Evolutionary conservation across 2,888 invertebrate genomes (phyloP).

Genomic region (Chrysotoxum bicinctum): DNA sequence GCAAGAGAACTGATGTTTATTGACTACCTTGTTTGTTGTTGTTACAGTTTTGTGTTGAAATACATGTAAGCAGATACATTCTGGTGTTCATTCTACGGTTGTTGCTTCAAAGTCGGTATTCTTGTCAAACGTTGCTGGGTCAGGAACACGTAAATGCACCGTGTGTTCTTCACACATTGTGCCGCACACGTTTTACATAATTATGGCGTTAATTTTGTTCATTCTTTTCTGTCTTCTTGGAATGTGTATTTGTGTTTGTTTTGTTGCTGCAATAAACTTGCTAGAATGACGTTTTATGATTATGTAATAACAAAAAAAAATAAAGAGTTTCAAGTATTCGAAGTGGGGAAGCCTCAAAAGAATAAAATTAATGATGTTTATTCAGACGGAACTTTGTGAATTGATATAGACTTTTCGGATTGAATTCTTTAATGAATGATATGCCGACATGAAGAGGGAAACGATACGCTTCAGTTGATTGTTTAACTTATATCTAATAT

Average conservation of each 20-base stretch:
- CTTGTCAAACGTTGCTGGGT: constrained; percentile 19
- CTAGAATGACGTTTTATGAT: constrained; percentile 17
- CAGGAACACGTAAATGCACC: constrained; percentile 45
- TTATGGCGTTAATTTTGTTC: constrained; percentile 12
- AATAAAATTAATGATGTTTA: constrained; percentile 18
- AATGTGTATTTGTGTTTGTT: not conserved
- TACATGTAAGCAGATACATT: constrained; percentile 39
- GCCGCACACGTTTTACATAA: constrained; percentile 58
- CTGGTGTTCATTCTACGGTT: constrained; percentile 16
- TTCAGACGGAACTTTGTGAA: constrained; percentile 17
- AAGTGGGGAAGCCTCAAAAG: not conserved
- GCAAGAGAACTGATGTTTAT: constrained; percentile 41
- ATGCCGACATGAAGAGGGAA: not conserved
- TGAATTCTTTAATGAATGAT: not conserved
- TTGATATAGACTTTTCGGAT: not conserved
- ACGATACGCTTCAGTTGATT: constrained; percentile 9
- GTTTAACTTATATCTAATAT: no score
- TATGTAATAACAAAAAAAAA: not conserved
- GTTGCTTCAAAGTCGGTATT: constrained; percentile 27
- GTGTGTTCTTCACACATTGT: constrained; percentile 19
- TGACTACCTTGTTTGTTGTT: constrained; percentile 36
- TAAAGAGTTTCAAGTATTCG: not conserved
- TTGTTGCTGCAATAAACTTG: not conserved
- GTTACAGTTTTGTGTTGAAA: constrained; percentile 3
- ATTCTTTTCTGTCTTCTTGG: not conserved